phyloP scores from a whole-genome alignment of 2,888 invertebrate species.

The Clostera curtula region DNA sequence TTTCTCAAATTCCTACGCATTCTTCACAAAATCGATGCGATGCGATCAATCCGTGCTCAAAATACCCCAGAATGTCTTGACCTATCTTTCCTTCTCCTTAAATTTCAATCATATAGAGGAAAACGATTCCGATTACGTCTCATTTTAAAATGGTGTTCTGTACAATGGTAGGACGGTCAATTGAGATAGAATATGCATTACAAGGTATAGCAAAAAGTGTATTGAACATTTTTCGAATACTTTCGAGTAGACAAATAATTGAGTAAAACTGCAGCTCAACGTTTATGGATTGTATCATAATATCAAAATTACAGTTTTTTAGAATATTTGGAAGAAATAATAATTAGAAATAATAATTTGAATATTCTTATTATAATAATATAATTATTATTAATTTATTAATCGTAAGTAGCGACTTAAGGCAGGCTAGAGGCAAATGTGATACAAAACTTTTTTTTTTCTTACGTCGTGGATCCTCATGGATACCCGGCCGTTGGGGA shows the following conservation, averaged over 20 bases:
- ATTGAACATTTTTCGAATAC: constrained; percentile 21
- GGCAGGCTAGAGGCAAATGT: too few species aligned
- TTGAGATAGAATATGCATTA: constrained; percentile 40
- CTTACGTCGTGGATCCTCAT: too few species aligned
- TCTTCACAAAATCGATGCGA: constrained; percentile 44
- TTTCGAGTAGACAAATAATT: constrained; percentile 12
- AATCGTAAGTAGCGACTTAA: too few species aligned
- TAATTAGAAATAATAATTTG: too few species aligned
- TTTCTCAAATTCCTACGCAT: constrained; percentile 44
- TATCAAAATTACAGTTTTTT: not conserved
- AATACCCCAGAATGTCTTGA: constrained; percentile 18
- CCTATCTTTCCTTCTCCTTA: constrained; percentile 6
- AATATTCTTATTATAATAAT: too few species aligned
- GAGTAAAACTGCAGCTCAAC: constrained; percentile 1
- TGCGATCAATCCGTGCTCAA: constrained; percentile 32
- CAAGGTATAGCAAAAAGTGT: constrained; percentile 29
- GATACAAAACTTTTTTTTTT: too few species aligned
- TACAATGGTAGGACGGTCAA: constrained; percentile 30
- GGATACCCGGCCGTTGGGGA: too few species aligned
- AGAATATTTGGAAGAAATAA: constrained; percentile 6
- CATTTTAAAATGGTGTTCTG: constrained; percentile 20
- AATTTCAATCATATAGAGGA: constrained; percentile 1
- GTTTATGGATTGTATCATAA: not conserved
- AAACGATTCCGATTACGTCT: constrained; percentile 14
- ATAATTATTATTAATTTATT: too few species aligned